Conservation (phyloP, 2,113 vertebrate species). For the Dicaeum eximium region DNA sequence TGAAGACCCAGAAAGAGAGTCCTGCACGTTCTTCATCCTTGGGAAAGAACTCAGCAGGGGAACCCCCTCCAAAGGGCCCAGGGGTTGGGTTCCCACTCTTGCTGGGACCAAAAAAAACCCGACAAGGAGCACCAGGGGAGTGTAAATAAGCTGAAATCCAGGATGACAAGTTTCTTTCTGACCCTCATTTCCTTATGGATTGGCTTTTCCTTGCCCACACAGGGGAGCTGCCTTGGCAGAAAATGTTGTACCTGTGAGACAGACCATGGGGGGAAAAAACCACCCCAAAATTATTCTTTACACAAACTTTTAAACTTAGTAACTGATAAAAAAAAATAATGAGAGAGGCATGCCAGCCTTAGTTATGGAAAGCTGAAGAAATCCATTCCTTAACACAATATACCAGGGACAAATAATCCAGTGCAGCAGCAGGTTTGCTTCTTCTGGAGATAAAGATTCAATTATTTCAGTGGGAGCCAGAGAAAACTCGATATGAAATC, state of each 20-base stretch:
- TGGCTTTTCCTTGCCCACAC: neutral
- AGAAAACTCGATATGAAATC: neutral
- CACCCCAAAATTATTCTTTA: neutral
- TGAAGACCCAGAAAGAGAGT: no score
- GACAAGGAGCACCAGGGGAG: neutral
- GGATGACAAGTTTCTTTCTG: neutral
- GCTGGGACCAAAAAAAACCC: no score
- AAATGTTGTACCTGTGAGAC: neutral
- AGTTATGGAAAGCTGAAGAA: neutral
- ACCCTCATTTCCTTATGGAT: neutral
- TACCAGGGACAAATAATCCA: neutral
- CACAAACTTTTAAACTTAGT: neutral
- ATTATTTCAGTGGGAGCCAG: neutral
- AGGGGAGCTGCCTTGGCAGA: neutral
- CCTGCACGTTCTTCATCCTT: no score
- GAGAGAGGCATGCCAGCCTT: neutral
- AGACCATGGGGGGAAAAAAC: accelerated
- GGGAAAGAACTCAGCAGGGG: no score
- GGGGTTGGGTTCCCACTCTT: no score
- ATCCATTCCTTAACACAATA: neutral
- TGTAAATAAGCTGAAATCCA: neutral
- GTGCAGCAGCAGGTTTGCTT: neutral
- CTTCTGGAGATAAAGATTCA: neutral
- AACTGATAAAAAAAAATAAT: neutral
- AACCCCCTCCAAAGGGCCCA: no score